Percentiles rank a stretch among this genome's conserved stretches.
phyloP scores from a whole-genome alignment of 2,113 vertebrate species.

The Pseudopipra pipra region DNA sequence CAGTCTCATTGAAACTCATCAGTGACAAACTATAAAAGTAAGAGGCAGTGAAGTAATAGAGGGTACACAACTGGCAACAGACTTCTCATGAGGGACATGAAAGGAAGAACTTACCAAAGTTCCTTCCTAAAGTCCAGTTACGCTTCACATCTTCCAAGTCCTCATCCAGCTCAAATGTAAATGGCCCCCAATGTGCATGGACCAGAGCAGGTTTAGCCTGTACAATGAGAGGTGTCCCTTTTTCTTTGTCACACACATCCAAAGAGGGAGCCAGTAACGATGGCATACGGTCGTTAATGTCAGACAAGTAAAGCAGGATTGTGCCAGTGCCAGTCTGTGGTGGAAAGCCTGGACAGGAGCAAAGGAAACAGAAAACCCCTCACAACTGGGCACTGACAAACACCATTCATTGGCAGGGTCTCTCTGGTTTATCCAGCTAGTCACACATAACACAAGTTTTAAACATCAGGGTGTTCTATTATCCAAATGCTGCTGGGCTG shows the following conservation, averaged over 20 bases:
- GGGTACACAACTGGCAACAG: not conserved
- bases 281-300: not conserved
- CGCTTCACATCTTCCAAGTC: not conserved
- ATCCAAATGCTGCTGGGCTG: not conserved
- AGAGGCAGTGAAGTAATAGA: not conserved
- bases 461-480: not conserved
- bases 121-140: not conserved
- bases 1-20: not conserved
- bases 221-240: not conserved
- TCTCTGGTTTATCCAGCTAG: not conserved
- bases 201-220: not conserved
- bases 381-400: not conserved
- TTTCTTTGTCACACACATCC: not conserved
- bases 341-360: not conserved
- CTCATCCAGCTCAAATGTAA: not conserved
- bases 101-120: not conserved
- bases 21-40: not conserved
- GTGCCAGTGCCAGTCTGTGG: not conserved
- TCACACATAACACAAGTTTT: not conserved
- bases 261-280: not conserved
- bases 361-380: not conserved
- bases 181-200: not conserved
- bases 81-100: not conserved
- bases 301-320: not conserved
- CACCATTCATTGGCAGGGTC: not conserved